Base-by-base conservation (phyloP, 1,140 invertebrate genomes). In the Pogonus chalceus region DNA sequence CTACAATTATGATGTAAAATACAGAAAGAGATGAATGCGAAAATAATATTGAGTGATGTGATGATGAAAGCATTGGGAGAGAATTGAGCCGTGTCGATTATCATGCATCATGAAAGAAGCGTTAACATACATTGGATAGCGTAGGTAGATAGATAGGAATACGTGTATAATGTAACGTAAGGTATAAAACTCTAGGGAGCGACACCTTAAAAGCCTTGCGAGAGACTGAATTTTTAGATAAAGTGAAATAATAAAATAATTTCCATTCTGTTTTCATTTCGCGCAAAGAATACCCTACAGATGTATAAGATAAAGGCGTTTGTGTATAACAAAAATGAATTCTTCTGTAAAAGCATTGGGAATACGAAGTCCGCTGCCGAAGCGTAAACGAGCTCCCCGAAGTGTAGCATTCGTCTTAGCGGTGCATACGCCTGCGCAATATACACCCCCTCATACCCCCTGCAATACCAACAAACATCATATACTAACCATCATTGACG, bases 281-380 rank as follows among this genome's bases (percentile, higher is more conserved):
- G 18, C 4, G 37, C 3, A 43, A 18, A 43, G 37, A 43, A 43
- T 43, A 43, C 18, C 37, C 37, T 18, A 3, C 37, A 43, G 37
- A 43, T 43, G 37, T 43, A 43, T 43, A 43, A 43, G 37, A 43
- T 43, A 43, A 43, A 43, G 37, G 37, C 37, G 37, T 43, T 43
- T 43, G 37, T 43, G 18, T 43, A 43, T 43, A 43, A 43, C 37
- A 43, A 43, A 43, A 43, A 43, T 43, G 37, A 43, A 43, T 43
- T 43, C 18, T 43, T 43, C 37, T 43, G 37, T 43, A 43, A 43
- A 43, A 43, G 37, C 37, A 43, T 16, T 43, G 37, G 37, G 37
- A 43, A 43, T 43, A 43, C 4, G 37, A 18, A 3, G 37, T 43
- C 37, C 37, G 37, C 18, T 43, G 37, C 37, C 18, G 18, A 43